These are phyloP conservation scores for Bombylius major DNA, from an alignment of 2,888 invertebrate genomes.

Conservation along the genomic window DNA sequence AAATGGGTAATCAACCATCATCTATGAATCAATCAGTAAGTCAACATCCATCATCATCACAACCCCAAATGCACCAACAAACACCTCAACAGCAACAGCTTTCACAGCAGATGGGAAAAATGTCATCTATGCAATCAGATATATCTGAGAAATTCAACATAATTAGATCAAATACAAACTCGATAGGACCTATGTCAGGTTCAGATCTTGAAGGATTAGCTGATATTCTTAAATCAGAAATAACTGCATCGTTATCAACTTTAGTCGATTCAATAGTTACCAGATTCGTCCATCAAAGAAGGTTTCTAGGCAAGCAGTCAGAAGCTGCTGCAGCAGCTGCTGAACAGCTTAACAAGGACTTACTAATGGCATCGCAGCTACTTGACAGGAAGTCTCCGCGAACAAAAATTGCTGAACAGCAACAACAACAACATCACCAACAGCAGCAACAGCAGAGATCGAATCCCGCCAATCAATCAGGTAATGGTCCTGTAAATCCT, in stretches of 20 bases:
- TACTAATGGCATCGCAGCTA: conserved; percentile 67
- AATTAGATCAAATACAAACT: conserved; percentile 55
- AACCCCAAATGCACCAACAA: conserved; percentile 25
- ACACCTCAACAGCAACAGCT: conserved; percentile 26
- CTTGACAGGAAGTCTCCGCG: conserved; percentile 75
- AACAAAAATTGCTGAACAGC: conserved; percentile 31
- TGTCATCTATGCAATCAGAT: conserved; percentile 47
- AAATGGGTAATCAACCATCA: conserved; percentile 26
- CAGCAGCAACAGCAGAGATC: conserved; percentile 23
- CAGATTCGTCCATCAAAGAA: conserved; percentile 69
- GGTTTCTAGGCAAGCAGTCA: conserved; percentile 60
- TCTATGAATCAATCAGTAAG: conserved; percentile 24
- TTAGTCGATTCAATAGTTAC: conserved; percentile 81
- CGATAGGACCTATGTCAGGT: conserved; percentile 54
- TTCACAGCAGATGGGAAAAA: conserved; percentile 22
- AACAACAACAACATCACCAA: not conserved
- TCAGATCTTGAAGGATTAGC: conserved; percentile 79
- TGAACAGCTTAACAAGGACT: conserved; percentile 74
- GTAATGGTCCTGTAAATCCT: conserved; percentile 36
- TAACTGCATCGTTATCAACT: conserved; percentile 68
- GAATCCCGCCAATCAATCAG: conserved; percentile 33
- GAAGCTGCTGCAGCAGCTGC: conserved; percentile 69
- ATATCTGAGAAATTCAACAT: conserved; percentile 66
- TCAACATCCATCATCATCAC: conserved; percentile 30
- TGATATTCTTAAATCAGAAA: conserved; percentile 83